phyloP scores from a whole-genome alignment of 2,888 invertebrate genomes.

The Lissocephala sabroskyi region DNA sequence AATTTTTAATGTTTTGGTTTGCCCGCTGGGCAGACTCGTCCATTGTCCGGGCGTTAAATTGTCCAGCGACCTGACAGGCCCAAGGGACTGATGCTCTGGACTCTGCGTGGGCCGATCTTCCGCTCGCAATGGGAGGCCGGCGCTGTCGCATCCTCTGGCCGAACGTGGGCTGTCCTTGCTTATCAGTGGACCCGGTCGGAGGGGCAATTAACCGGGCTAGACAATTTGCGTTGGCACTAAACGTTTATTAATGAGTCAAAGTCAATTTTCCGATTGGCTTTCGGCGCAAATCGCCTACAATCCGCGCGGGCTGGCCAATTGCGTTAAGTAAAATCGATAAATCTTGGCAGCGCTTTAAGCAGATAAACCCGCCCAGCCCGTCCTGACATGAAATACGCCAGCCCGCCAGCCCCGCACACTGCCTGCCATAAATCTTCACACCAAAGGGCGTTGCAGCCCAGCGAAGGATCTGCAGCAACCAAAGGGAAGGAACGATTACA shows the following conservation, averaged over 20 bases:
- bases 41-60: no score
- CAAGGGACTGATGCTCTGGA: no score
- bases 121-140: no score
- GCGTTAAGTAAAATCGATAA: slow-evolving; percentile 37
- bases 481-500: slow-evolving; percentile 27
- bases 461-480: slow-evolving; percentile 1
- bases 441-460: slow-evolving; percentile 16
- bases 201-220: slow-evolving; percentile 38
- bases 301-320: slow-evolving; percentile 10
- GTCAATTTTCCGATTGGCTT: slow-evolving; percentile 30
- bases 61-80: no score
- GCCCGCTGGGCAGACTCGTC: no score
- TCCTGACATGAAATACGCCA: background rate
- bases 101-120: no score
- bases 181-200: background rate
- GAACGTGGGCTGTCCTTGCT: no score
- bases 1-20: no score
- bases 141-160: no score
- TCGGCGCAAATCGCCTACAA: slow-evolving; percentile 29
- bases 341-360: slow-evolving; percentile 34
- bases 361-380: slow-evolving; percentile 28
- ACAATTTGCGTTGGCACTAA: slow-evolving; percentile 37
- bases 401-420: background rate
- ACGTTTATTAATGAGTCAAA: slow-evolving; percentile 52
- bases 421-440: slow-evolving; percentile 17